Conservation (phyloP, 1,140 invertebrate species). For the Megathymus violae region DNA sequence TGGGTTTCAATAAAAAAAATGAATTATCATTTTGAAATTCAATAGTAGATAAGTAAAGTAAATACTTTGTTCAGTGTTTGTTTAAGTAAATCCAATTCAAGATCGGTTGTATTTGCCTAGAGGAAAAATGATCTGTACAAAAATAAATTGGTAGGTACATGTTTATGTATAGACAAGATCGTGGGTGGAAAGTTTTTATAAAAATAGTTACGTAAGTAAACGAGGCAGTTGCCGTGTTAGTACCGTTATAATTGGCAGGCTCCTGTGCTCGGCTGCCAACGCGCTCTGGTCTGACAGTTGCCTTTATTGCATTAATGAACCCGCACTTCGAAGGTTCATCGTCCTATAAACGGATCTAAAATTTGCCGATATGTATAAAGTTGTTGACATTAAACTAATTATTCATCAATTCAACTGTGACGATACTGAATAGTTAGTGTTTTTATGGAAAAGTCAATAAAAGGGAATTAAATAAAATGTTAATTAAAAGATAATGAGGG, state of each 20-base stretch:
- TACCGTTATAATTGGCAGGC: conserved; percentile 63
- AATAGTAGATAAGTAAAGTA: too few relatives aligned
- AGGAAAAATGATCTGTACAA: background rate
- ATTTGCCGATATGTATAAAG: conserved; percentile 24
- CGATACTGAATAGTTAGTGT: background rate
- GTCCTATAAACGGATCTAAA: conserved; percentile 49
- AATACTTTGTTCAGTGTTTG: background rate
- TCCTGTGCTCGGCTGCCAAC: conserved; percentile 44
- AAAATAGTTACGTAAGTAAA: conserved; percentile 23
- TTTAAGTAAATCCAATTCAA: background rate
- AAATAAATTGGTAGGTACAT: background rate
- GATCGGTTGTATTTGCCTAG: background rate
- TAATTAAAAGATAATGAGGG: too few relatives aligned
- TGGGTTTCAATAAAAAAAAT: conserved; percentile 23
- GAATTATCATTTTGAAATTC: too few relatives aligned
- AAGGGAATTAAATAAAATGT: background rate
- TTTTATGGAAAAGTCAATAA: background rate
- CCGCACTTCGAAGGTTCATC: conserved; percentile 67
- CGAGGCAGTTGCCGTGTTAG: conserved; percentile 32
- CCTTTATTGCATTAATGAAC: conserved; percentile 73
- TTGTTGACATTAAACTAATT: too few relatives aligned
- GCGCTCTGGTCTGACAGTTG: conserved; percentile 52
- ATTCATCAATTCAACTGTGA: too few relatives aligned
- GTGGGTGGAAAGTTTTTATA: background rate
- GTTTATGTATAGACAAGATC: background rate